Evolutionary conservation across 2,797 vertebrate species (phyloP).

Genomic region (Hapalemur alaotrensis): DNA sequence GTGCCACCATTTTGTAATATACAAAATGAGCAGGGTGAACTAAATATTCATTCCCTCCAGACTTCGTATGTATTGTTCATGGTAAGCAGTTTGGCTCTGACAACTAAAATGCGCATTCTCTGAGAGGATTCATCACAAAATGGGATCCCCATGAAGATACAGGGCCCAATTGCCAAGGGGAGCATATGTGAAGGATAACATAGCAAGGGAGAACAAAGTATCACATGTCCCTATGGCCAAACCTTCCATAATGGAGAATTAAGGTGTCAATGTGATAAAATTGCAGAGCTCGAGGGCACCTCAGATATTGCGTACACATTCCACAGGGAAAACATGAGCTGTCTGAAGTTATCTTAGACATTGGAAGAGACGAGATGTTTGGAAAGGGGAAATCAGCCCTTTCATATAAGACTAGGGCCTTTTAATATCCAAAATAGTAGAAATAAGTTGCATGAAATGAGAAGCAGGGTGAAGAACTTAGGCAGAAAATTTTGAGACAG

Average conservation of each 20-base stretch:
- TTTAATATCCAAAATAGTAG: neutral
- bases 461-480: neutral
- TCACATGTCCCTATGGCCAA: neutral
- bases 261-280: neutral
- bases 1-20: neutral
- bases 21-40: neutral
- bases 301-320: too few species aligned
- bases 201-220: neutral
- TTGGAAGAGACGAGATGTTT: neutral
- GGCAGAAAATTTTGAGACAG: neutral
- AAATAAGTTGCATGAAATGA: neutral
- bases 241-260: neutral
- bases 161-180: accelerated
- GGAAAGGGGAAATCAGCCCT: neutral
- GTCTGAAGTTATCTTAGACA: neutral
- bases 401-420: neutral
- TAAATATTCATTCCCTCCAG: neutral
- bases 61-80: neutral
- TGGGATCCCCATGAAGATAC: neutral
- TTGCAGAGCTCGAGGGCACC: too few species aligned
- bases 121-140: neutral
- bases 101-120: neutral
- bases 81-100: neutral
- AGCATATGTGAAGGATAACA: neutral
- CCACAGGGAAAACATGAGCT: neutral